Evolutionary conservation across 2,888 invertebrate genomes (phyloP), one percentile per base, ranked within the genome.

Genomic region (Cataglyphis altisquamis): DNA sequence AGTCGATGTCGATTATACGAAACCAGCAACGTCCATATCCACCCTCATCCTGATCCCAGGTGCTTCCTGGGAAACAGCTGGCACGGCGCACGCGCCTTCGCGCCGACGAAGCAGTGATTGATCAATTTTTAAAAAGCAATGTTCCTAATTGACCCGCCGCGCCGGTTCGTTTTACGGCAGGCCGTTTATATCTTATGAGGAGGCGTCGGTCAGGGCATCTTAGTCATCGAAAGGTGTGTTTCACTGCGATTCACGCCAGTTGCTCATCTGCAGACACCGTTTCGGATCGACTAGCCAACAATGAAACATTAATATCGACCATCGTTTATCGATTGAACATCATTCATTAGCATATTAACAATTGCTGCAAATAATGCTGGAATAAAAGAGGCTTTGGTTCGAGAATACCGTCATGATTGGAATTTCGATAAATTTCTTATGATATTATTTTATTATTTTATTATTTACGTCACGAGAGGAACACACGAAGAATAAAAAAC

Each of bases 151-250:
- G 93, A 92, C 91, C 89, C 82, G 86, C 89, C 87, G 86, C 36
- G 87, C 88, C 87, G 86, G 41, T 83, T 80, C 83, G 82, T 64
- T 78, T 81, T 82, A 64, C 60, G 68, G 70, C 62, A 45, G 82
- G 74, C 80, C 55, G 77, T 84, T 78, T 85, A 82, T 83, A 85
- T 64, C 78, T 74, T 86, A 85, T 84, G 86, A 84, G 84, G 48
- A 85, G 83, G 84, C 85, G 82, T 89, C 88, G 63, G 78, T 85
- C 88, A 84, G 83, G 84, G 82, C 70, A 82, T 84, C 92, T 94
- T 93, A 94, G 94, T 94, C 94, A 94, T 94, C 91, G 88, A 91
- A 94, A 94, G 93, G 93, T 93, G 93, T 91, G 92, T 90, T 90
- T 88, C 63, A 62, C 25, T 72, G 83, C 84, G 87, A 85, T 74